A percentile compares a stretch with the other conserved stretches of the same genome.
phyloP scores from a whole-genome alignment of 2,888 invertebrate species.

The Amblyteles armatorius region DNA sequence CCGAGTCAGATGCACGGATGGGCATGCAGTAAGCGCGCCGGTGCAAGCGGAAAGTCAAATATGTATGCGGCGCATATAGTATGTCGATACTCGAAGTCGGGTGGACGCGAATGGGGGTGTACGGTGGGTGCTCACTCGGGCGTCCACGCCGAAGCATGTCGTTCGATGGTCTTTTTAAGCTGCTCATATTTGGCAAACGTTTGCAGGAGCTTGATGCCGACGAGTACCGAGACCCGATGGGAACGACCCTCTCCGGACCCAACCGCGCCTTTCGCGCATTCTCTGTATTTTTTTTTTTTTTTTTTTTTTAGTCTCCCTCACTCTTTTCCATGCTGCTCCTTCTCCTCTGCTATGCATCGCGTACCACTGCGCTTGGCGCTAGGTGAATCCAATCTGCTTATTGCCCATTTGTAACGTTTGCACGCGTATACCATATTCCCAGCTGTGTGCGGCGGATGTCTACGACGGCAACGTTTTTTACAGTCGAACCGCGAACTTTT shows the following conservation, averaged over 20 bases:
- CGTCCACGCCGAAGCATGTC: conserved; percentile 39
- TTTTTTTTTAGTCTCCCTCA: conserved; percentile 44
- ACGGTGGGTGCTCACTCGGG: background rate
- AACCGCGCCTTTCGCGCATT: conserved; percentile 8
- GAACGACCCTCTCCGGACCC: conserved; percentile 15
- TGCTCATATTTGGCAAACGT: conserved; percentile 76
- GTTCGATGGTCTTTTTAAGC: conserved; percentile 72
- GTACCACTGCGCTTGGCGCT: conserved; percentile 65
- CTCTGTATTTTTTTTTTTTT: conserved; percentile 41
- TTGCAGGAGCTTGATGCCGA: conserved; percentile 64
- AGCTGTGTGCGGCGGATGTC: conserved; percentile 47
- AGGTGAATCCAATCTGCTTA: conserved; percentile 79
- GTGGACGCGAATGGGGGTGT: conserved; percentile 32
- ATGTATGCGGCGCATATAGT: conserved; percentile 33
- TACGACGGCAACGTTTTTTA: conserved; percentile 58
- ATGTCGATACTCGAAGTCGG: conserved; percentile 45
- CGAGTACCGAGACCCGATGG: conserved; percentile 17
- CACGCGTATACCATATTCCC: conserved; percentile 52
- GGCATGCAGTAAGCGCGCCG: conserved; percentile 51
- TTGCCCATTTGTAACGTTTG: conserved; percentile 78
- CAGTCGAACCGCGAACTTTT: conserved; percentile 70
- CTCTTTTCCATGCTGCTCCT: conserved; percentile 16
- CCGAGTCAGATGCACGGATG: conserved; percentile 63
- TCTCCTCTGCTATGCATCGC: conserved; percentile 44
- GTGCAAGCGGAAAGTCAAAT: conserved; percentile 39